Evolutionary conservation across 2,888 invertebrate genomes (phyloP).

Genomic region (Drosophila yooni): DNA sequence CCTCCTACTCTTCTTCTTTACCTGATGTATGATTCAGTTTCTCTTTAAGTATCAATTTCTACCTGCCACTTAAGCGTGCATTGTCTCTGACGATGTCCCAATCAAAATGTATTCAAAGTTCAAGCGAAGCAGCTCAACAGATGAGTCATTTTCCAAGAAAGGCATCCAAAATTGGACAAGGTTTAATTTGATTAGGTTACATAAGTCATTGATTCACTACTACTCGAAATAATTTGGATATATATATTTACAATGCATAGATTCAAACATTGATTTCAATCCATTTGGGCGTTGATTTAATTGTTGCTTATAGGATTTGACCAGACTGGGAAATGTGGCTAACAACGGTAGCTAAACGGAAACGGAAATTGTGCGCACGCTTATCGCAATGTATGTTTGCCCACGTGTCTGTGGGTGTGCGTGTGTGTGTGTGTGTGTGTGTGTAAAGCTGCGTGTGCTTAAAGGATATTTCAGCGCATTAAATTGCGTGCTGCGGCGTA

Average conservation of each 20-base stretch:
- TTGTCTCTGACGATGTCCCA: conserved; percentile 23
- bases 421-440: conserved; percentile 36
- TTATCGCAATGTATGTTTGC: conserved; percentile 53
- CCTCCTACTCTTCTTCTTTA: conserved; percentile 17
- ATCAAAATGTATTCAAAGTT: conserved; percentile 50
- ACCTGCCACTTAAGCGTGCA: conserved; percentile 20
- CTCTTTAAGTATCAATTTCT: conserved; percentile 31
- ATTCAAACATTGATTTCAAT: conserved; percentile 14
- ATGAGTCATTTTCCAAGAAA: conserved; percentile 48
- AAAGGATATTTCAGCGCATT: conserved; percentile 72
- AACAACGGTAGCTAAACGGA: conserved; percentile 74
- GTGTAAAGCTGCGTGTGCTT: conserved; percentile 58
- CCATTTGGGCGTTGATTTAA: conserved; percentile 66
- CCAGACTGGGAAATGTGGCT: conserved; percentile 55
- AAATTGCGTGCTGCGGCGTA: conserved; percentile 78
- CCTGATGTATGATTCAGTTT: conserved; percentile 57
- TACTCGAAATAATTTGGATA: neutral
- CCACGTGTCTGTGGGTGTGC: conserved; percentile 5
- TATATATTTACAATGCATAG: neutral
- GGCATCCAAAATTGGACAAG: neutral
- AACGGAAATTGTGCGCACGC: conserved; percentile 76
- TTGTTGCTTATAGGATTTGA: conserved; percentile 71
- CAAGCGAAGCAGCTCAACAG: conserved; percentile 14
- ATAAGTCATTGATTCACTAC: neutral
- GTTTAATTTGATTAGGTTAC: conserved; percentile 8